Evolutionary conservation across 2,888 invertebrate genomes (phyloP).

Genomic region (Theodoxus fluviatilis): DNA sequence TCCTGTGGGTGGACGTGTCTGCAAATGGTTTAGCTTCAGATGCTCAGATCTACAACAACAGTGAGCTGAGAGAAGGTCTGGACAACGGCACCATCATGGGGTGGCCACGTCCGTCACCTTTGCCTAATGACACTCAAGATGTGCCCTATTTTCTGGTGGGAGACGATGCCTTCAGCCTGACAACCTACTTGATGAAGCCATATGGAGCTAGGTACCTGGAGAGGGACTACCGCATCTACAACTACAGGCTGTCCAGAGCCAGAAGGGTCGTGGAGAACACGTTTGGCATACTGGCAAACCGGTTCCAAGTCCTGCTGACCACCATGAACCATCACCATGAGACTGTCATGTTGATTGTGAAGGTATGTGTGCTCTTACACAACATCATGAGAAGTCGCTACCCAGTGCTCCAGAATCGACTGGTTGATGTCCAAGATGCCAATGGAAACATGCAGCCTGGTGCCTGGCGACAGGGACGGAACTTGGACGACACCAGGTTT

Average conservation of each 20-base stretch:
- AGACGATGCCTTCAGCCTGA: slow-evolving; percentile 34
- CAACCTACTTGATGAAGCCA: slow-evolving; percentile 34
- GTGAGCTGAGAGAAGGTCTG: slow-evolving; percentile 27
- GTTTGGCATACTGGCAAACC: slow-evolving; percentile 41
- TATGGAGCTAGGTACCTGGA: slow-evolving; percentile 31
- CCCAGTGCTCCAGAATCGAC: slow-evolving; percentile 31
- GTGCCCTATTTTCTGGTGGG: slow-evolving; percentile 36
- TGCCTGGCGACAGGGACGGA: slow-evolving; percentile 33
- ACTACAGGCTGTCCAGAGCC: slow-evolving; percentile 38
- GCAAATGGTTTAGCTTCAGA: slow-evolving; percentile 30
- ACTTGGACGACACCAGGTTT: slow-evolving; percentile 32
- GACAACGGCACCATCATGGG: slow-evolving; percentile 31
- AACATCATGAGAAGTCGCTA: slow-evolving; percentile 37
- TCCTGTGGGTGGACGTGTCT: slow-evolving; percentile 35
- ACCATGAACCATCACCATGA: slow-evolving; percentile 33
- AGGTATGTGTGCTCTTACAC: slow-evolving; percentile 32
- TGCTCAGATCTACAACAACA: slow-evolving; percentile 31
- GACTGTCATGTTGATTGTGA: slow-evolving; percentile 28
- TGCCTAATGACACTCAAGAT: slow-evolving; percentile 33
- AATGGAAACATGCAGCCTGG: slow-evolving; percentile 32
- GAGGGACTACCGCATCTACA: slow-evolving; percentile 37
- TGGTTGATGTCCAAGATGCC: slow-evolving; percentile 33
- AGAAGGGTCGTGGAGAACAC: slow-evolving; percentile 37
- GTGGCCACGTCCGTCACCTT: slow-evolving; percentile 32
- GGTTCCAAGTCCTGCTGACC: slow-evolving; percentile 35